A percentile compares a stretch with the other conserved stretches of the same genome.
Evolutionary conservation across 2,797 vertebrate genomes (phyloP).

Genomic region (Oreonectes daqikongensis): DNA sequence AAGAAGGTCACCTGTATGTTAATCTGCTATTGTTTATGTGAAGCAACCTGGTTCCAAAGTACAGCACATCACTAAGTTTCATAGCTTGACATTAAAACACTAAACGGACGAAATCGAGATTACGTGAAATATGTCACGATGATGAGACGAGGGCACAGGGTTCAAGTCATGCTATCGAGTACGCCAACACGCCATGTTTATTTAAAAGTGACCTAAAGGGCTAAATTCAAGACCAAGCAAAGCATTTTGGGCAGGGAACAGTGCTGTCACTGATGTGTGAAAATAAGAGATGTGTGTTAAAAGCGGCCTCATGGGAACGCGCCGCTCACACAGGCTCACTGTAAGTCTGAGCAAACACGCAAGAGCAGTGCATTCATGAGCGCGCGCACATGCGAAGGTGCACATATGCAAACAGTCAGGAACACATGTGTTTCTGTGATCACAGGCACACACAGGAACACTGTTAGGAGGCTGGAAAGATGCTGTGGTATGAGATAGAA

Average conservation of each 20-base stretch:
- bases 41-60: background rate
- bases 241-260: conserved; percentile 62
- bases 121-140: background rate
- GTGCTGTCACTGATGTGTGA: conserved; percentile 63
- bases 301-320: conserved; percentile 40
- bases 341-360: conserved; percentile 54
- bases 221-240: conserved; percentile 48
- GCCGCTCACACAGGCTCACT: conserved; percentile 25
- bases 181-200: conserved; percentile 47
- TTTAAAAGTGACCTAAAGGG: conserved; percentile 50
- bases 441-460: conserved; percentile 31
- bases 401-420: conserved; percentile 27
- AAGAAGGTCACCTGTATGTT: conserved; percentile 16
- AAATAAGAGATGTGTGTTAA: conserved; percentile 56
- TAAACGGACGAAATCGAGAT: background rate
- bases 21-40: conserved; percentile 19
- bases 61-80: background rate
- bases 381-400: background rate
- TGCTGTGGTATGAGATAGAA: conserved; percentile 29
- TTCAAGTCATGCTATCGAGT: conserved; percentile 4
- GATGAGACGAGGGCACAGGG: background rate
- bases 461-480: conserved; percentile 20
- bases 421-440: conserved; percentile 27
- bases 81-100: conserved; percentile 14
- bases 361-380: conserved; percentile 33